Conservation (phyloP, 2,113 vertebrate genomes). For the Eurystomus gularis region DNA sequence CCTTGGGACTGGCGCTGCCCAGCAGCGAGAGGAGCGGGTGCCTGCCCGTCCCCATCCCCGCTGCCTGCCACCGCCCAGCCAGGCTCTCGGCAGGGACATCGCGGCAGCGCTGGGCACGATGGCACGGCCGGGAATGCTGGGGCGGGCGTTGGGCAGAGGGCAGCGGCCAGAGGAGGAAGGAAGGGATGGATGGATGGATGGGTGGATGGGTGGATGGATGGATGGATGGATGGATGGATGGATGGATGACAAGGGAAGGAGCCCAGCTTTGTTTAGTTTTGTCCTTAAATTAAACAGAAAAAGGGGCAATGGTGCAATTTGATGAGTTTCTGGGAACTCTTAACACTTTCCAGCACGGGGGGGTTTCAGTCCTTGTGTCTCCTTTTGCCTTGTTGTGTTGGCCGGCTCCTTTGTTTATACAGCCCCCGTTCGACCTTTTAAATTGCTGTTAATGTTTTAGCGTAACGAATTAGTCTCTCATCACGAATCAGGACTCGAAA, state of each 20-base stretch:
- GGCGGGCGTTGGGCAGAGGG: background rate
- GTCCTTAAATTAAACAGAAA: background rate
- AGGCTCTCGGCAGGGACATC: background rate
- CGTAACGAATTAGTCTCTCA: constrained; percentile 99
- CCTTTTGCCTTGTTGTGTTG: constrained; percentile 74
- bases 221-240: background rate
- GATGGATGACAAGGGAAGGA: background rate
- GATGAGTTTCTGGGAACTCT: constrained; percentile 13
- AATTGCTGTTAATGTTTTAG: constrained; percentile 99
- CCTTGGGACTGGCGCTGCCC: background rate
- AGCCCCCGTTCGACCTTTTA: constrained; percentile 90
- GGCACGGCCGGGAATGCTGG: fast-evolving
- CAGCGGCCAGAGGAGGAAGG: background rate
- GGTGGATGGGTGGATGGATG: background rate
- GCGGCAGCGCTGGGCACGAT: background rate
- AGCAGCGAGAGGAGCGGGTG: background rate
- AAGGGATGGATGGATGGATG: background rate
- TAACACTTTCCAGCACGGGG: background rate
- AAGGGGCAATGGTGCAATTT: background rate
- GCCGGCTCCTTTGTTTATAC: constrained; percentile 82
- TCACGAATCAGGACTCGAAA: constrained; percentile 97
- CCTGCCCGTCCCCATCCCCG: background rate
- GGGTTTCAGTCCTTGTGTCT: constrained; percentile 57
- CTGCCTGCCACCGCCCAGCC: background rate
- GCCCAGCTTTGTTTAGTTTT: background rate